Evolutionary conservation across 2,113 vertebrate genomes (phyloP).

Genomic region (Scalopus aquaticus): DNA sequence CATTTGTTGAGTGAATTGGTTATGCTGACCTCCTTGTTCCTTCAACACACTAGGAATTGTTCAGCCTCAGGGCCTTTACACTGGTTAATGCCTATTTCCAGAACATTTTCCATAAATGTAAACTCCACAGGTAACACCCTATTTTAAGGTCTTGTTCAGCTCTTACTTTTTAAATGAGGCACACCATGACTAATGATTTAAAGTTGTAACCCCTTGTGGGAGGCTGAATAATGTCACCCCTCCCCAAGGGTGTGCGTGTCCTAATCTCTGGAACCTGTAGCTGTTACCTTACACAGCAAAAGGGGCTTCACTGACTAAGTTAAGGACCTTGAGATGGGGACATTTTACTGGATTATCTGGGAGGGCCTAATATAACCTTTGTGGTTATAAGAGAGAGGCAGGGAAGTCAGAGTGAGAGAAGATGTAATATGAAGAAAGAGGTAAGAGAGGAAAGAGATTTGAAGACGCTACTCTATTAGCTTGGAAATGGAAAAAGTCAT

Average conservation of each 20-base stretch:
- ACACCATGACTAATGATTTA: background rate
- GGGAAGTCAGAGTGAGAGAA: background rate
- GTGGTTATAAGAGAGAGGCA: background rate
- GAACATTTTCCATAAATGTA: slow-evolving; percentile 1
- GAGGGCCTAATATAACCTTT: background rate
- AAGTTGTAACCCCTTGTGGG: background rate
- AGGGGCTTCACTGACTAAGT: background rate
- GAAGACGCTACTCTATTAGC: background rate
- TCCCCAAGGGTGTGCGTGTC: background rate
- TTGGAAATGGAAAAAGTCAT: slow-evolving; percentile 2
- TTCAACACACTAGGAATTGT: background rate
- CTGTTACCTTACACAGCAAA: background rate
- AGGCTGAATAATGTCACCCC: background rate
- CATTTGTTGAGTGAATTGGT: background rate
- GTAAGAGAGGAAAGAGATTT: slow-evolving; percentile 2
- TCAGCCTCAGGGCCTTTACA: background rate
- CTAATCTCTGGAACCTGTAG: background rate
- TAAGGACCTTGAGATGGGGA: slow-evolving; percentile 9
- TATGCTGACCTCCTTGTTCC: background rate
- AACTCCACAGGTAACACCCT: background rate
- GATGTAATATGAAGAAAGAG: background rate
- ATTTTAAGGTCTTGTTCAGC: background rate
- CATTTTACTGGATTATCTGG: background rate
- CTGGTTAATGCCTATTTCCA: background rate
- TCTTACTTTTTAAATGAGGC: slow-evolving; percentile 8